Conservation (phyloP, 2,797 vertebrate genomes). For the Enteromius paludinosus region DNA sequence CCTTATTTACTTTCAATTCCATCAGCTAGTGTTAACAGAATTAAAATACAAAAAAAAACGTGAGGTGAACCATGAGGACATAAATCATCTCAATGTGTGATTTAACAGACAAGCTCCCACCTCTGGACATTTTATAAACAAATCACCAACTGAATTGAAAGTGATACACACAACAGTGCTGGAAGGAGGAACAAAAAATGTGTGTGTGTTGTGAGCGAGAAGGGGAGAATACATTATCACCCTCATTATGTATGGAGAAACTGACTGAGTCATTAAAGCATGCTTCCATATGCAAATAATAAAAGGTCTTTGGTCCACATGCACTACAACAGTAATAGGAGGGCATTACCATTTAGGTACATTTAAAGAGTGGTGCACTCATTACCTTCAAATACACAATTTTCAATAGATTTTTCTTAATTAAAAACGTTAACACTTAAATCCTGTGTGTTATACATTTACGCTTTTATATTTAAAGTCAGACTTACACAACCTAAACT, state of each 20-base stretch:
- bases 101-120: constrained; percentile 8
- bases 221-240: constrained; percentile 43
- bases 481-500: not conserved
- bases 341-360: constrained; percentile 61
- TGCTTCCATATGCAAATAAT: constrained; percentile 65
- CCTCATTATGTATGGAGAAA: constrained; percentile 46
- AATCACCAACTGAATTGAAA: constrained; percentile 13
- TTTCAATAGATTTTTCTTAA: not conserved
- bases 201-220: constrained; percentile 1
- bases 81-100: not conserved
- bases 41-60: not conserved
- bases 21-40: not conserved
- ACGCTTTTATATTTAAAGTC: not conserved
- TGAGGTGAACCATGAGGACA: not conserved
- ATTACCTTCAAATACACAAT: not conserved
- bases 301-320: constrained; percentile 46
- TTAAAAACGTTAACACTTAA: not conserved
- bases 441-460: not conserved
- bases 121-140: constrained; percentile 20
- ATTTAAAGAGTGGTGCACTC: constrained; percentile 13
- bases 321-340: constrained; percentile 59
- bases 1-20: constrained; percentile 13
- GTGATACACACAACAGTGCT: constrained; percentile 32
- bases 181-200: constrained; percentile 14
- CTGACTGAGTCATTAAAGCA: constrained; percentile 62